Evolutionary conservation across 2,888 invertebrate genomes (phyloP), one percentile per base, ranked within the genome.

Genomic region (Dastarcus helophoroides): DNA sequence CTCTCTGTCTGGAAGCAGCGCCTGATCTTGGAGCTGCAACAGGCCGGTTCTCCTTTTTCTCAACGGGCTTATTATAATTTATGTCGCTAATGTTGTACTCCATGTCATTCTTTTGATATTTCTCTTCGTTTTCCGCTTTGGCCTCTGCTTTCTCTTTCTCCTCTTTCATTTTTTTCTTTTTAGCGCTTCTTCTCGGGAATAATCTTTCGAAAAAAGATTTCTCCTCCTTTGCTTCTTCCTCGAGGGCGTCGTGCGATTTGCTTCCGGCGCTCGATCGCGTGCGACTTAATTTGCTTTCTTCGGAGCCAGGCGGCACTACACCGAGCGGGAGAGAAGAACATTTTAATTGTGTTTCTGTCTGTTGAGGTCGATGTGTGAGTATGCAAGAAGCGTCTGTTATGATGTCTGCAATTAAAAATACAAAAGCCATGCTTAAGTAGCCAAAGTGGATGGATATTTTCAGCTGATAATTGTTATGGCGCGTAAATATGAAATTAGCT

Each of bases 181-280:
- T 78, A 15, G 76, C 79, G 32, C 79, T 80, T 46, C 76, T 74
- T 42, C 80, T 67, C 22, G 77, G 65, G 23, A 80, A 65, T 31
- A 81, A 57, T 39, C 80, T 67, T 33, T 76, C 75, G 51, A 81
- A 73, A 54, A 76, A 73, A 38, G 69, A 65, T 51, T 71, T 62
- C 50, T 73, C 67, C 53, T 70, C 65, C 58, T 76, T 68, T 38
- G 51, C 53, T 36, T 53, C 55, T 21, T 58, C 56, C 35, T 65
- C 60, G 5, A 56, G 22, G 34, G 51, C 34, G 42, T 60, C 51
- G 32, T 58, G 55, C 4, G 55, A 55, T 38, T 58, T 60, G 35
- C 51, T 54, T 10, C 57, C 60, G 4, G 62, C 62, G 39, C 58
- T 63, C 27, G 62, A 62, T 14, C 54, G 56, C 39, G 61, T 61